phyloP scores from a whole-genome alignment of 2,797 vertebrate genomes.

The Gallinago nigripennis region DNA sequence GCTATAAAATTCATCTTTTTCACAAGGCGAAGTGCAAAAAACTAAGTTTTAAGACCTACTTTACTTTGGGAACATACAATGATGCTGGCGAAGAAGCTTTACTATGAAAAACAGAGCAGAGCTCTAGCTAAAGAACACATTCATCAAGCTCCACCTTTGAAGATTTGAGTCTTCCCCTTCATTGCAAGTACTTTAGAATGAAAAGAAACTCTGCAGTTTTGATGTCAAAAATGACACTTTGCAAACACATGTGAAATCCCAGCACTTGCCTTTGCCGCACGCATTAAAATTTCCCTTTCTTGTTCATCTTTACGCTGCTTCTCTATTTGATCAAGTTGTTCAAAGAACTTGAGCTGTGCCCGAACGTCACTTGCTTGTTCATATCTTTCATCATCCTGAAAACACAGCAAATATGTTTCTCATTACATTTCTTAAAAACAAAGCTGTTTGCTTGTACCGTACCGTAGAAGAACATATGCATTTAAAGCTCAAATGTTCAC shows the following conservation, averaged over 20 bases:
- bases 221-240: conserved; percentile 16
- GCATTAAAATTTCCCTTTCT: conserved; percentile 93
- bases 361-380: conserved; percentile 89
- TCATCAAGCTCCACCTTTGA: conserved; percentile 4
- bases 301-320: conserved; percentile 94
- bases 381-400: conserved; percentile 88
- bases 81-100: neutral
- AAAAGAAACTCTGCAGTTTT: neutral
- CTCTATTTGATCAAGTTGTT: conserved; percentile 95
- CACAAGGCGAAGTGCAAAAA: neutral
- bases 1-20: neutral
- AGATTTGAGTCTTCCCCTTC: neutral
- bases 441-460: conserved; percentile 16
- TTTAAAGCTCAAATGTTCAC: conserved; percentile 34
- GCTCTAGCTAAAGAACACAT: neutral
- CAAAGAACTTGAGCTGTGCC: conserved; percentile 92
- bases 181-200: neutral
- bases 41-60: neutral
- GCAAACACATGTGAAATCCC: neutral
- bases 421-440: conserved; percentile 14
- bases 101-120: neutral
- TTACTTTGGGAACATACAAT: neutral
- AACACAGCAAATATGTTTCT: neutral
- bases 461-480: neutral
- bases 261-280: conserved; percentile 89